These are phyloP conservation scores for Lutjanus argentimaculatus DNA, from an alignment of 2,797 vertebrate species.

Conservation along the genomic window DNA sequence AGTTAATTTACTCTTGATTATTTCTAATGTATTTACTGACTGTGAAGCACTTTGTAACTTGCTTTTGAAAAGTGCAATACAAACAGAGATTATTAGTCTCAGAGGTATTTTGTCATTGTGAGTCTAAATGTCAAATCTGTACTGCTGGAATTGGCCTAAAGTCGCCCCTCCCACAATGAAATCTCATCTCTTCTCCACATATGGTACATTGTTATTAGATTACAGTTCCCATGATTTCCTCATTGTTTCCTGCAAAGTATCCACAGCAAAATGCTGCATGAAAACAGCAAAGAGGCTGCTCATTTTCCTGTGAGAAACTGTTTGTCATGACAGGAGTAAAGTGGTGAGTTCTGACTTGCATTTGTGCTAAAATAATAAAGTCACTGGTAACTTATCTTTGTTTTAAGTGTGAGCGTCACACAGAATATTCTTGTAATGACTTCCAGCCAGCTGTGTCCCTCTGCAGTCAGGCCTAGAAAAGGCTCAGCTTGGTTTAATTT, in stretches of 20 bases:
- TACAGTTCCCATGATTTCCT: conserved; percentile 65
- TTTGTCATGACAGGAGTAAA: conserved; percentile 46
- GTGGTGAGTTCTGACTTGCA: conserved; percentile 4
- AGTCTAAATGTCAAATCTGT: conserved; percentile 73
- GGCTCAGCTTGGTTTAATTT: not conserved
- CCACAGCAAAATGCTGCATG: conserved; percentile 45
- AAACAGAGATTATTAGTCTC: conserved; percentile 74
- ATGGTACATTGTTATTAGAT: conserved; percentile 73
- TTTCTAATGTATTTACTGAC: conserved; percentile 65
- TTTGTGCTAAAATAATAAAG: conserved; percentile 32
- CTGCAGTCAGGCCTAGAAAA: not conserved
- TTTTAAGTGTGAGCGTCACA: conserved; percentile 24
- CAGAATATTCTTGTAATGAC: conserved; percentile 5
- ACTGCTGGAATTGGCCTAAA: conserved; percentile 46
- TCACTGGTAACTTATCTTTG: conserved; percentile 10
- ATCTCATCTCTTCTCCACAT: conserved; percentile 69
- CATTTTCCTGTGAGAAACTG: conserved; percentile 22
- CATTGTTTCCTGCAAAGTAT: conserved; percentile 54
- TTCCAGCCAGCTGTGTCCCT: not conserved
- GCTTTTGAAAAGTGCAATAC: conserved; percentile 66
- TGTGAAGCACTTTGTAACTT: conserved; percentile 63
- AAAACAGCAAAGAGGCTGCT: conserved; percentile 46
- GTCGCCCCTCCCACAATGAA: conserved; percentile 53
- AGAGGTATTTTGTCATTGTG: conserved; percentile 71
- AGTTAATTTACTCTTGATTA: conserved; percentile 60